Conservation (phyloP, 2,113 vertebrate genomes). For the Oenanthe oenanthe region DNA sequence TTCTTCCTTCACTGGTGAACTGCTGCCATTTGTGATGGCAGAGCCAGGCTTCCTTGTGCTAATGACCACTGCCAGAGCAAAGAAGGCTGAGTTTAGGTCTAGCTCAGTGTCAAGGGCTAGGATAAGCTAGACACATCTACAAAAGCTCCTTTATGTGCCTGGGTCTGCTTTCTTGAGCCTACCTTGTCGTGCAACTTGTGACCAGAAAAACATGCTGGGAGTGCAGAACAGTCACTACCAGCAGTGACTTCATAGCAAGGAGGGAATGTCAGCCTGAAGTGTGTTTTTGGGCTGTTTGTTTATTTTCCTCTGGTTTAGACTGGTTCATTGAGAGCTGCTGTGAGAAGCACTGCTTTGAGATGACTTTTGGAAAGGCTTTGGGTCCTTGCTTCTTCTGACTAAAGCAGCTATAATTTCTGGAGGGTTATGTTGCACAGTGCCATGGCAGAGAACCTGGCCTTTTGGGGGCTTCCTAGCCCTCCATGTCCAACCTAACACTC, state of each 20-base stretch:
- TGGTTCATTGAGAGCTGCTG: neutral
- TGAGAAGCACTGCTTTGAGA: neutral
- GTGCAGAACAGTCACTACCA: neutral
- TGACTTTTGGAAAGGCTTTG: neutral
- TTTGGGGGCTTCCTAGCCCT: neutral
- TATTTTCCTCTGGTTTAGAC: neutral
- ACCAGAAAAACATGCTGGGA: neutral
- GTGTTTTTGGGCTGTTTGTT: neutral
- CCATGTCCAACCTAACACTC: neutral
- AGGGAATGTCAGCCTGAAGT: neutral
- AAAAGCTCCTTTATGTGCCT: neutral
- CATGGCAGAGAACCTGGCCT: neutral
- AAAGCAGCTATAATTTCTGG: neutral
- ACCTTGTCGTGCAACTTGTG: neutral
- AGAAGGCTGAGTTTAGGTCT: neutral
- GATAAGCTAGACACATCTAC: neutral
- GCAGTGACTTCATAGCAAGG: neutral
- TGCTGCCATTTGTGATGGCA: fast-evolving
- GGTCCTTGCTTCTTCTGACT: neutral
- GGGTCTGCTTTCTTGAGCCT: neutral
- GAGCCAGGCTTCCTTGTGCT: neutral
- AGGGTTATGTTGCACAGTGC: fast-evolving
- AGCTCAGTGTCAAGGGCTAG: neutral
- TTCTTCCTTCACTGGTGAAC: neutral
- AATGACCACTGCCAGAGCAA: neutral